phyloP scores from a whole-genome alignment of 2,888 invertebrate genomes.

The Marronus borbonicus region DNA sequence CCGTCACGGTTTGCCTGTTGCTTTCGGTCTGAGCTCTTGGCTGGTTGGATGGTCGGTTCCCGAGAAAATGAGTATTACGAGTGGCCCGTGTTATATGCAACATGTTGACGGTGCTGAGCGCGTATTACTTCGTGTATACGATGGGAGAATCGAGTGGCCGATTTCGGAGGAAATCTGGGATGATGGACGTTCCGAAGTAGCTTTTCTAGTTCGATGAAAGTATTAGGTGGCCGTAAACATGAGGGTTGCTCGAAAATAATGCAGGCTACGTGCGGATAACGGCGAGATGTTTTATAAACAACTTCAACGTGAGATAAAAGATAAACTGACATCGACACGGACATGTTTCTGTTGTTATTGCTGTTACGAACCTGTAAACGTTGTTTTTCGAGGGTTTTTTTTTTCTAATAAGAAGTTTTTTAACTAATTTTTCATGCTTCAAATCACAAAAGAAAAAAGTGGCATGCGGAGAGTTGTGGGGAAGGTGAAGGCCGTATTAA shows the following conservation, averaged over 20 bases:
- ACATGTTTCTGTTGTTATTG: not conserved
- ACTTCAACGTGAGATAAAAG: no score
- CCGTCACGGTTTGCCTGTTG: conserved; percentile 30
- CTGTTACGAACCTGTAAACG: no score
- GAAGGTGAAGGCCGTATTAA: no score
- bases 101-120: conserved; percentile 29
- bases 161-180: conserved; percentile 17
- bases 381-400: no score
- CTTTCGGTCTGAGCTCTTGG: not conserved
- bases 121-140: not conserved
- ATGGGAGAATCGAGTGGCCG: not conserved
- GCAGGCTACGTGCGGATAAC: not conserved
- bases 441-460: no score
- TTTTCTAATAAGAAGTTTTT: no score
- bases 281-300: no score
- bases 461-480: no score
- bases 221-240: conserved; percentile 3
- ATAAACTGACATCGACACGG: not conserved
- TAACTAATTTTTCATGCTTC: no score
- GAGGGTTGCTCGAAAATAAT: not conserved
- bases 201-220: not conserved
- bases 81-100: conserved; percentile 31
- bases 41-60: not conserved
- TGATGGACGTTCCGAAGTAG: conserved; percentile 24
- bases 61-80: conserved; percentile 18